Conservation (phyloP, 2,113 vertebrate species). For the Macroglossus sobrinus region DNA sequence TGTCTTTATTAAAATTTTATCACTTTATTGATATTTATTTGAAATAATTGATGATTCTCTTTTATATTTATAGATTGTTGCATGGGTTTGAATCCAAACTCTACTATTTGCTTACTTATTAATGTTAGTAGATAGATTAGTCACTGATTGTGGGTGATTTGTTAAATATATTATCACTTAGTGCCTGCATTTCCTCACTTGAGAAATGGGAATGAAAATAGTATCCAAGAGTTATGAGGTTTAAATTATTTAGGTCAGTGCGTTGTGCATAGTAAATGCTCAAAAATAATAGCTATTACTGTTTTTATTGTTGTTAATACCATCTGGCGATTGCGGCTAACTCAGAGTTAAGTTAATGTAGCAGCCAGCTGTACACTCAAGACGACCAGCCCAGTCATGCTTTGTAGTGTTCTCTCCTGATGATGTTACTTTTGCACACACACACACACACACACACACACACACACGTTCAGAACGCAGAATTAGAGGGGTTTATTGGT, state of each 20-base stretch:
- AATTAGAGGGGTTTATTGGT: not conserved
- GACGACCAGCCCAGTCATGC: not conserved
- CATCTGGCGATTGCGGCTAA: not conserved
- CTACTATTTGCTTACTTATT: not conserved
- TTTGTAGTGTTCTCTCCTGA: not conserved
- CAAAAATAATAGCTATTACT: not conserved
- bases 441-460: not conserved
- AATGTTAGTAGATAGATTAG: too few relatives aligned
- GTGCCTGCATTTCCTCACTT: not conserved
- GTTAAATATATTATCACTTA: not conserved
- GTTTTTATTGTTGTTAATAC: not conserved
- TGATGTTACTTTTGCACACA: not conserved
- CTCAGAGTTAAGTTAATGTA: not conserved
- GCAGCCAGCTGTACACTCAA: not conserved
- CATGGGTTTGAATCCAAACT: not conserved
- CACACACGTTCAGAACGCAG: not conserved
- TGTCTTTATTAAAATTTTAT: not conserved
- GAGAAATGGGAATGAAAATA: not conserved
- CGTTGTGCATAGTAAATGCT: not conserved
- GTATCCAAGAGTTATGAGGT: not conserved
- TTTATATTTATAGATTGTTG: not conserved
- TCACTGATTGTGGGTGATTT: too few relatives aligned
- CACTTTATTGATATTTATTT: not conserved
- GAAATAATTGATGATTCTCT: not conserved
- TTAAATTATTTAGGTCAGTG: not conserved